Percentiles rank a stretch among this genome's conserved stretches.
Conservation (phyloP, 2,888 invertebrate species). For the Calameuta filiformis region DNA sequence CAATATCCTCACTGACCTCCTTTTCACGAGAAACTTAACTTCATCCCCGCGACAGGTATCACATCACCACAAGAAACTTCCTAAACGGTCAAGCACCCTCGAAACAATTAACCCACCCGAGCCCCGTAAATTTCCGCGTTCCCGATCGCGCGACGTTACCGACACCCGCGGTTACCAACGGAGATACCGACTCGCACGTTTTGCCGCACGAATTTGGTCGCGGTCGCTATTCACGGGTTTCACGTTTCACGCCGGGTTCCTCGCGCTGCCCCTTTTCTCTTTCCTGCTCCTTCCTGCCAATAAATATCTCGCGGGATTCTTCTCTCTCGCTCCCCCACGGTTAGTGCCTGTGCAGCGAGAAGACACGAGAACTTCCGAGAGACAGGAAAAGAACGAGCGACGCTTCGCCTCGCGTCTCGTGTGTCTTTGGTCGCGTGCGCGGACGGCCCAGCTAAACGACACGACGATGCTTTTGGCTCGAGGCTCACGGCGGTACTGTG, state of each 20-base stretch:
- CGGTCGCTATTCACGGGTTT: slow-evolving; percentile 30
- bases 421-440: neutral
- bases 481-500: slow-evolving; percentile 48
- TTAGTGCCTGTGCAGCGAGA: slow-evolving; percentile 4
- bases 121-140: too few species aligned
- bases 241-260: slow-evolving; percentile 39
- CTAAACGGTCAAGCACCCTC: neutral
- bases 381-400: neutral
- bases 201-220: slow-evolving; percentile 39
- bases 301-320: too few species aligned
- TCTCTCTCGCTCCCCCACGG: too few species aligned
- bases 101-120: too few species aligned
- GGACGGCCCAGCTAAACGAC: neutral
- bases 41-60: slow-evolving; percentile 12
- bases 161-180: too few species aligned
- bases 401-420: neutral
- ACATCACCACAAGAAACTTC: slow-evolving; percentile 15
- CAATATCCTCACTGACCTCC: slow-evolving; percentile 12
- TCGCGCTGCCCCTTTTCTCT: too few species aligned
- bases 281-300: too few species aligned
- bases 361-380: neutral
- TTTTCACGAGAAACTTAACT: slow-evolving; percentile 4
- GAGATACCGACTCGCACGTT: too few species aligned
- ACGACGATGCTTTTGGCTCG: slow-evolving; percentile 35
- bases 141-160: too few species aligned